Conservation (phyloP, 2,888 invertebrate species). For the Blera fallax region DNA sequence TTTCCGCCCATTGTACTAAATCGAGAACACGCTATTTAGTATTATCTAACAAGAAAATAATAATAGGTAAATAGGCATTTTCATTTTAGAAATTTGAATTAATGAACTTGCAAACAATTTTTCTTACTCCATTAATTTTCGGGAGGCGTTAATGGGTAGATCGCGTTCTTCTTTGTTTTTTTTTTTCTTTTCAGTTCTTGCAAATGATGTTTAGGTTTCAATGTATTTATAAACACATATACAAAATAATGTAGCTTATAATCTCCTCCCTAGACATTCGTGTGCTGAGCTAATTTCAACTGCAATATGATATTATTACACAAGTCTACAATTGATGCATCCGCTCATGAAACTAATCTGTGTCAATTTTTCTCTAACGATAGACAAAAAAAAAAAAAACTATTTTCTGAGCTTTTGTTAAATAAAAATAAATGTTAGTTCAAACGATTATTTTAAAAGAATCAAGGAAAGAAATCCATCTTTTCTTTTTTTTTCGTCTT, state of each 20-base stretch:
- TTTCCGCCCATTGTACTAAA: constrained; percentile 4
- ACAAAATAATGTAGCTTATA: neutral
- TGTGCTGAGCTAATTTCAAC: constrained; percentile 24
- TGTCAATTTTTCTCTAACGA: constrained; percentile 32
- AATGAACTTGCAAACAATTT: constrained; percentile 7
- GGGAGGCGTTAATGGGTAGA: constrained; percentile 29
- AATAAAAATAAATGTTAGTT: neutral
- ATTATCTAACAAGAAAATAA: neutral
- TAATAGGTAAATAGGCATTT: neutral
- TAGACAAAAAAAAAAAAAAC: constrained; percentile 5
- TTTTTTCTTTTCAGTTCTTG: neutral
- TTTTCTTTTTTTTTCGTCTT: too few relatives aligned
- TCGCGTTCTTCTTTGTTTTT: constrained; percentile 20
- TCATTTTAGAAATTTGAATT: neutral
- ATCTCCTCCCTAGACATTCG: constrained; percentile 1
- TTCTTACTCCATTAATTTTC: constrained; percentile 10
- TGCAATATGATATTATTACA: constrained; percentile 30
- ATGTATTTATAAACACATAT: neutral
- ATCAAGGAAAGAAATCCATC: constrained; percentile 35
- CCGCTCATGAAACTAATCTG: constrained; percentile 51
- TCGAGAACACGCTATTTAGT: neutral
- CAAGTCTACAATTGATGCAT: constrained; percentile 52
- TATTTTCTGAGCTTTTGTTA: neutral
- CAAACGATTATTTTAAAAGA: neutral
- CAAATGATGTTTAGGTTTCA: neutral